These are phyloP conservation scores for Rhabdornis inornatus DNA, from an alignment of 2,113 vertebrate genomes.

Conservation along the genomic window DNA sequence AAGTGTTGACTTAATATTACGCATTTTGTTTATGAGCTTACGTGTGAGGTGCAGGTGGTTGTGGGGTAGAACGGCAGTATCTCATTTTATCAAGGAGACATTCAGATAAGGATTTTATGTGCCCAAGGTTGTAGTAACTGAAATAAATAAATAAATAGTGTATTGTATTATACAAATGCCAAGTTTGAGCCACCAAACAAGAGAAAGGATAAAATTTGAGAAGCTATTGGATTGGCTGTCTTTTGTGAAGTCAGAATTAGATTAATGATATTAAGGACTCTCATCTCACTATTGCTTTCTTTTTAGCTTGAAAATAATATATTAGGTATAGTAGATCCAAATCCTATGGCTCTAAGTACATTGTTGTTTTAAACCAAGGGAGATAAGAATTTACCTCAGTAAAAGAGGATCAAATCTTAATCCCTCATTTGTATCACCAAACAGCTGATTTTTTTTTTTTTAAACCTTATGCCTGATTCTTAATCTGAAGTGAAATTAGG, in stretches of 20 bases:
- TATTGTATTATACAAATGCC: neutral
- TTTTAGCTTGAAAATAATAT: neutral
- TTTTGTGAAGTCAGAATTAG: neutral
- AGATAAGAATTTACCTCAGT: neutral
- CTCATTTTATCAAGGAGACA: neutral
- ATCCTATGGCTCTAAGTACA: neutral
- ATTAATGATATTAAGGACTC: neutral
- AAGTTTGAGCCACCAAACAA: neutral
- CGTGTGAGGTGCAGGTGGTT: neutral
- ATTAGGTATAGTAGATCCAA: neutral
- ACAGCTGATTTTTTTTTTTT: neutral
- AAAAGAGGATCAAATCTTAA: neutral
- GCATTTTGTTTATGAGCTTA: neutral
- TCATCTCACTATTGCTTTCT: neutral
- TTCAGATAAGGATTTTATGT: neutral
- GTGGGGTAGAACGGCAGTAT: neutral
- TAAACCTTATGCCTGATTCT: neutral
- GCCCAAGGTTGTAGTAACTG: neutral
- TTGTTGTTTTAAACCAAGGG: neutral
- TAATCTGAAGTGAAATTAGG: neutral
- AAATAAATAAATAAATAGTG: neutral
- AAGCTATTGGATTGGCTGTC: neutral
- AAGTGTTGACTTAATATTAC: neutral
- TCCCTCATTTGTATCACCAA: neutral
- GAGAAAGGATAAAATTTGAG: neutral